Conservation (phyloP, 2,797 vertebrate species). For the Oceanodroma leucorhoa region DNA sequence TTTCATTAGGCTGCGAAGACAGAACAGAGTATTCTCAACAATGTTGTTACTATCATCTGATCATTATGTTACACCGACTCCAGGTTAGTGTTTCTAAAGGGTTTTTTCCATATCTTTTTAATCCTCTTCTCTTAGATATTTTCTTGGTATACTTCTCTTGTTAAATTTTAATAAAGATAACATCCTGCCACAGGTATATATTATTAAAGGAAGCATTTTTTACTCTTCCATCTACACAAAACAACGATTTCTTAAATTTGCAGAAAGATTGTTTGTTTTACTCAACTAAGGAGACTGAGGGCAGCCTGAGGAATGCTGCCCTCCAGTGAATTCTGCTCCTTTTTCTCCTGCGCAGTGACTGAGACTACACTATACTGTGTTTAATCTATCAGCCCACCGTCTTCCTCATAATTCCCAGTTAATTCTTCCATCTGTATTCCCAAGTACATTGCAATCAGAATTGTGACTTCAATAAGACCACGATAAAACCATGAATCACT, state of each 20-base stretch:
- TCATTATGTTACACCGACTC: background rate
- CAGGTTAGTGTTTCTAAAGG: background rate
- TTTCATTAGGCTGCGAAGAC: background rate
- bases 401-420: background rate
- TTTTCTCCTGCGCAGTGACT: background rate
- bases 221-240: background rate
- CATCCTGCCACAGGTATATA: background rate
- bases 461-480: background rate
- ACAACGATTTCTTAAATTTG: background rate
- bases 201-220: background rate
- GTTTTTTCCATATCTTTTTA: background rate
- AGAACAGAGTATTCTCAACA: background rate
- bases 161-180: background rate
- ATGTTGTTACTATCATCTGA: background rate
- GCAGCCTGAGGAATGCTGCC: background rate
- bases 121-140: background rate
- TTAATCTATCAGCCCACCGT: background rate
- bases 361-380: fast-evolving
- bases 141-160: background rate
- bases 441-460: background rate
- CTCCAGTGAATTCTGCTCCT: background rate
- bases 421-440: background rate
- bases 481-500: background rate
- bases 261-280: background rate
- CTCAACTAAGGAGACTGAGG: background rate